phyloP scores from a whole-genome alignment of 2,797 vertebrate genomes.

The Yasuhikotakia modesta region DNA sequence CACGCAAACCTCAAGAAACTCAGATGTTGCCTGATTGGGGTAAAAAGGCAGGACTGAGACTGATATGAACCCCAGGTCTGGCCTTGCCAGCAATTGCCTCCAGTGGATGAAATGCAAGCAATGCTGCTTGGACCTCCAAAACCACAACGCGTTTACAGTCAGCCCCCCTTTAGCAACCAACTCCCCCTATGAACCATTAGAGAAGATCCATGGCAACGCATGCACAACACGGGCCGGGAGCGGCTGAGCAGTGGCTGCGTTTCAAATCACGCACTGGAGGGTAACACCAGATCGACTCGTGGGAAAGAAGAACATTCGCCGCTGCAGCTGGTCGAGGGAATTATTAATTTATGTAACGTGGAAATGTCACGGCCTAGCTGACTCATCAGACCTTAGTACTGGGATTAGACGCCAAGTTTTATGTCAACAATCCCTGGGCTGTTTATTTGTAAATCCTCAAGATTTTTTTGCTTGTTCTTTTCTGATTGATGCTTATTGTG shows the following conservation, averaged over 20 bases:
- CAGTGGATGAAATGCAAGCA: constrained; percentile 46
- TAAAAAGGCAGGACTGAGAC: constrained; percentile 14
- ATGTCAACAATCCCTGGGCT: constrained; percentile 19
- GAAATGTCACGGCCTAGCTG: constrained; percentile 24
- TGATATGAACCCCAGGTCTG: constrained; percentile 5
- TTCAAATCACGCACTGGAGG: constrained; percentile 31
- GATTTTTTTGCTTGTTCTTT: constrained; percentile 1
- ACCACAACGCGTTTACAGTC: constrained; percentile 45
- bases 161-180: constrained; percentile 22
- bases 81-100: constrained; percentile 22
- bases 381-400: constrained; percentile 20
- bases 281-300: constrained; percentile 30
- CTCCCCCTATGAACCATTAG: constrained; percentile 39
- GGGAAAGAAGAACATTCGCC: constrained; percentile 19
- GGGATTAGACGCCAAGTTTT: constrained; percentile 9
- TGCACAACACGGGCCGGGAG: constrained; percentile 38
- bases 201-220: constrained; percentile 47
- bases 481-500: constrained; percentile 32
- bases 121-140: constrained; percentile 41
- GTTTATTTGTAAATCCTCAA: constrained; percentile 42
- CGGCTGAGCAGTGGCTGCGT: constrained; percentile 16
- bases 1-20: constrained; percentile 38
- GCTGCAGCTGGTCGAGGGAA: constrained; percentile 2
- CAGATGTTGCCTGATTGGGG: constrained; percentile 37
- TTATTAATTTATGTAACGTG: constrained; percentile 20